Percentiles rank a stretch among this genome's conserved stretches.
phyloP scores from a whole-genome alignment of 2,797 vertebrate species.

The Valencia hispanica region DNA sequence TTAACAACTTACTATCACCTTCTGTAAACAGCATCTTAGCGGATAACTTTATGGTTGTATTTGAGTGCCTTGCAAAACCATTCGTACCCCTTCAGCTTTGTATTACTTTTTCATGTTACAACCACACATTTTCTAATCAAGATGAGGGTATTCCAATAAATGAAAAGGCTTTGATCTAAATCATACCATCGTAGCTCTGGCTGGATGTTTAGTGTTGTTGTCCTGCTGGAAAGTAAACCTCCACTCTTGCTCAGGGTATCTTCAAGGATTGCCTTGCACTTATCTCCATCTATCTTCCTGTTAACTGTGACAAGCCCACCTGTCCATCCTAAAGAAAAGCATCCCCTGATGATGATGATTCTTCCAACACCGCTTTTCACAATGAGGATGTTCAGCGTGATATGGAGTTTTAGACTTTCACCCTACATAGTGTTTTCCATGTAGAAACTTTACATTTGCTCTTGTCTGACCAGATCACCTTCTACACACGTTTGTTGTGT shows the following conservation, averaged over 20 bases:
- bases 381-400: not conserved
- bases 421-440: not conserved
- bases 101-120: not conserved
- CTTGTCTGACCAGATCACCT: not conserved
- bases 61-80: not conserved
- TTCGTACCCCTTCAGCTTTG: not conserved
- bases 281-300: not conserved
- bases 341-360: not conserved
- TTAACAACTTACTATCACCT: constrained; percentile 39
- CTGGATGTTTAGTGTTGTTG: not conserved
- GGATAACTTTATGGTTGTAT: constrained; percentile 27
- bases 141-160: not conserved
- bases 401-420: not conserved
- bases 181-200: not conserved
- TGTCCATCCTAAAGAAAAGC: not conserved
- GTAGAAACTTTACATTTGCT: not conserved
- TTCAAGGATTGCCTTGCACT: not conserved
- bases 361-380: not conserved
- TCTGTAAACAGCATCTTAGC: constrained; percentile 3
- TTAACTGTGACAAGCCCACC: not conserved
- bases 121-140: not conserved
- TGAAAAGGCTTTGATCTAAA: not conserved
- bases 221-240: not conserved
- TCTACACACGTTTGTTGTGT: not conserved
- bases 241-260: not conserved